These are phyloP conservation scores for Stegastes partitus DNA, from an alignment of 2,113 vertebrate species.

Conservation along the genomic window DNA sequence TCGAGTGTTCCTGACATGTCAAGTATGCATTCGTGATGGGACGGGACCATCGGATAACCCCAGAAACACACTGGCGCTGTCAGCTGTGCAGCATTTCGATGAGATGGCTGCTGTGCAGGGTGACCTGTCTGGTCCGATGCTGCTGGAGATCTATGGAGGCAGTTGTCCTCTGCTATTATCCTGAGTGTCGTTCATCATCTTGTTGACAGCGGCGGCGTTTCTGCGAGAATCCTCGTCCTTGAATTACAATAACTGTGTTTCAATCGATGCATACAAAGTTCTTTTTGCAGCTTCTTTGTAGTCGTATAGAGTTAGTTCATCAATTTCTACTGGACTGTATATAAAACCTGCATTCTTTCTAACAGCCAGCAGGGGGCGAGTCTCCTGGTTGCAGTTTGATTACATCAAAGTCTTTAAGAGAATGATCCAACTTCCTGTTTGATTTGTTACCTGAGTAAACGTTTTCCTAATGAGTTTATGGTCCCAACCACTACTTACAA, in stretches of 20 bases:
- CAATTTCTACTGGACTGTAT: no score
- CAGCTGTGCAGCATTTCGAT: conserved; percentile 26
- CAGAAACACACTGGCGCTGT: conserved; percentile 4
- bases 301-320: no score
- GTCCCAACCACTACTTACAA: no score
- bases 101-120: conserved; percentile 4
- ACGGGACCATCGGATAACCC: conserved; percentile 10
- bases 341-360: no score
- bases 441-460: no score
- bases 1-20: conserved; percentile 42
- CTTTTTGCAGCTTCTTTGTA: background rate
- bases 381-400: no score
- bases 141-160: conserved; percentile 3
- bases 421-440: no score
- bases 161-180: conserved; percentile 6
- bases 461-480: no score
- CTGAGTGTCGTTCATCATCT: background rate
- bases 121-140: conserved; percentile 7
- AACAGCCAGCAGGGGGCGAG: no score
- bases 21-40: conserved; percentile 20
- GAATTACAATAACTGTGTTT: background rate
- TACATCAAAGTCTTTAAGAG: no score
- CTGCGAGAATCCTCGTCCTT: background rate
- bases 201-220: conserved; percentile 1
- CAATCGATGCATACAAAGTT: background rate